These are phyloP conservation scores for Eueremaeus valkanovi DNA, from an alignment of 2,888 invertebrate species.

Conservation along the genomic window DNA sequence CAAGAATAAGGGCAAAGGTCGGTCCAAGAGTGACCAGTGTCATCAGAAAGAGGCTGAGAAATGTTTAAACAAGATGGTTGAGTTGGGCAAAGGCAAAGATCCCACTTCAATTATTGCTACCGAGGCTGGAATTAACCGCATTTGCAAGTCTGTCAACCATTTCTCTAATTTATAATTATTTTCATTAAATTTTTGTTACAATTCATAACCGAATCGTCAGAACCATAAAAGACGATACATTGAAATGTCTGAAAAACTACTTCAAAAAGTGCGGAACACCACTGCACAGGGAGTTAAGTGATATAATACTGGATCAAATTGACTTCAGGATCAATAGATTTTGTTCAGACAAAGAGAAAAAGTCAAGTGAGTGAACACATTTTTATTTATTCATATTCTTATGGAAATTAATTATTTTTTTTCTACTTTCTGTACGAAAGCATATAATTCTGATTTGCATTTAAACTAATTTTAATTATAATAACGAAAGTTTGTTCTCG, in stretches of 20 bases:
- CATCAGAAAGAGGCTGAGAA: conserved; percentile 39
- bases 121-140: conserved; percentile 38
- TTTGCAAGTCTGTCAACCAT: conserved; percentile 38
- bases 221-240: conserved; percentile 39
- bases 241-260: conserved; percentile 39
- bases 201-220: neutral
- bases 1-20: neutral
- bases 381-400: no score
- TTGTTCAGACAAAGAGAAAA: conserved; percentile 34
- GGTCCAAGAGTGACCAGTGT: conserved; percentile 31
- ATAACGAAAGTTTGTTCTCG: no score
- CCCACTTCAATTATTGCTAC: conserved; percentile 38
- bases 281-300: conserved; percentile 37
- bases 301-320: conserved; percentile 35
- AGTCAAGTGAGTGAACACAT: conserved; percentile 35
- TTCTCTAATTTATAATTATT: neutral
- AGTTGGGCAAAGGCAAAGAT: conserved; percentile 38
- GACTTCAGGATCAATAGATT: conserved; percentile 36
- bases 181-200: neutral
- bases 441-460: no score
- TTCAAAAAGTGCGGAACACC: conserved; percentile 41
- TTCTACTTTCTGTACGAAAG: no score
- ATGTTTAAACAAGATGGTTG: conserved; percentile 39
- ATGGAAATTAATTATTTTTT: neutral
- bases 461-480: no score